Conservation (phyloP, 2,888 invertebrate genomes). For the Eilema caniola region DNA sequence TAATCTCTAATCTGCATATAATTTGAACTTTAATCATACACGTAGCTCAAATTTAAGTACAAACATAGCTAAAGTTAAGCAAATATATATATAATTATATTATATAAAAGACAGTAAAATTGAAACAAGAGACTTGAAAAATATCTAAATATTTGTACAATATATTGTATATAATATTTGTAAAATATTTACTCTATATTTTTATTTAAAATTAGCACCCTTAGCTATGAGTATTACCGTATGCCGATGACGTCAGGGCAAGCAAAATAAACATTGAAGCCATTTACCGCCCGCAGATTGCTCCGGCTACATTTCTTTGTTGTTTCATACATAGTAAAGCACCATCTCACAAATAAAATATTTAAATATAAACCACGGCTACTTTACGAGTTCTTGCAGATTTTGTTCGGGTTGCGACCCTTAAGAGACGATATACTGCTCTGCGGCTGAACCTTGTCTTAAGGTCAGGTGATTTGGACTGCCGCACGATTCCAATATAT, state of each 20-base stretch:
- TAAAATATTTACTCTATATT: too few relatives aligned
- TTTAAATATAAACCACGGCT: slow-evolving; percentile 41
- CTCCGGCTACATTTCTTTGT: slow-evolving; percentile 37
- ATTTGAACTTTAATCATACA: not conserved
- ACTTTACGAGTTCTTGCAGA: slow-evolving; percentile 27
- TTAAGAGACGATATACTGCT: slow-evolving; percentile 7
- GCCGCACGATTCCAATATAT: not conserved
- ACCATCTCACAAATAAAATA: slow-evolving; percentile 42
- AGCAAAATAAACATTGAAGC: slow-evolving; percentile 44
- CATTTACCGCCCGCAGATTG: slow-evolving; percentile 47
- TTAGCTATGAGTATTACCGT: slow-evolving; percentile 23
- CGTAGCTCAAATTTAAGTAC: not conserved
- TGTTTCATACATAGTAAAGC: slow-evolving; percentile 48
- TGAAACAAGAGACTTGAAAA: too few relatives aligned
- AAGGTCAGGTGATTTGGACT: slow-evolving; percentile 3
- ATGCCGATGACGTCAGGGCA: slow-evolving; percentile 35
- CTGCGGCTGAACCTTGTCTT: slow-evolving; percentile 2
- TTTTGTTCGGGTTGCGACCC: slow-evolving; percentile 3
- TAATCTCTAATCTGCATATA: too few relatives aligned
- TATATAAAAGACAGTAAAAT: too few relatives aligned
- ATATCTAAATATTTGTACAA: too few relatives aligned
- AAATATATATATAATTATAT: too few relatives aligned
- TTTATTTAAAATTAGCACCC: slow-evolving; percentile 18
- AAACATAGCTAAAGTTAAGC: too few relatives aligned
- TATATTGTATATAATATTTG: too few relatives aligned